These are phyloP conservation scores for Acanthurus tractus DNA, from an alignment of 2,797 vertebrate species.

Conservation along the genomic window DNA sequence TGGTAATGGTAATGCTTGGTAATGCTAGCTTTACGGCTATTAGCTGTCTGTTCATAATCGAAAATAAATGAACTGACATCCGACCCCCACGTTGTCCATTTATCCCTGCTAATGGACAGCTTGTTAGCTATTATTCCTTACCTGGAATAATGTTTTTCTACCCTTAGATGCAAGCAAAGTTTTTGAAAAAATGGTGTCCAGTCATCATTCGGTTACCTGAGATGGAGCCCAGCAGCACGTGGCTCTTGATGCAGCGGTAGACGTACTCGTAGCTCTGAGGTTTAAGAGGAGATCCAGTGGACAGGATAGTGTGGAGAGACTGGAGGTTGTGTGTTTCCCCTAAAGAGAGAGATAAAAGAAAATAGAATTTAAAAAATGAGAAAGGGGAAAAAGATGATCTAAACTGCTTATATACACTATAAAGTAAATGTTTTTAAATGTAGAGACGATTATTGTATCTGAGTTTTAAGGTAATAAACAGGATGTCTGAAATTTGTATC, in stretches of 20 bases:
- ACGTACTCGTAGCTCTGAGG: conserved; percentile 96
- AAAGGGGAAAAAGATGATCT: background rate
- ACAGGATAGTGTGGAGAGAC: conserved; percentile 94
- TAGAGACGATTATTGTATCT: background rate
- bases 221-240: conserved; percentile 93
- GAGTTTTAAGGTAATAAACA: background rate
- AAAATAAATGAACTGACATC: too few species aligned
- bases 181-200: background rate
- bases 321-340: conserved; percentile 94
- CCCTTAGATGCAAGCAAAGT: background rate
- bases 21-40: too few species aligned
- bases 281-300: conserved; percentile 94
- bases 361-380: background rate
- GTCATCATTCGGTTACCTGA: conserved; percentile 87
- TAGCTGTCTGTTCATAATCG: too few species aligned
- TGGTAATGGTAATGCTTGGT: too few species aligned
- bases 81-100: too few species aligned
- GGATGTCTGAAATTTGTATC: background rate
- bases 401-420: background rate
- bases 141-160: too few species aligned
- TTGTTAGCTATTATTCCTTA: too few species aligned
- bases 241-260: conserved; percentile 91
- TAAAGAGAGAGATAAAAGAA: conserved; percentile 55
- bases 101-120: too few species aligned
- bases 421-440: background rate